A percentile compares a stretch with the other conserved stretches of the same genome.
Conservation (phyloP, 2,888 invertebrate genomes). For the Sceliomorpha sp. region DNA sequence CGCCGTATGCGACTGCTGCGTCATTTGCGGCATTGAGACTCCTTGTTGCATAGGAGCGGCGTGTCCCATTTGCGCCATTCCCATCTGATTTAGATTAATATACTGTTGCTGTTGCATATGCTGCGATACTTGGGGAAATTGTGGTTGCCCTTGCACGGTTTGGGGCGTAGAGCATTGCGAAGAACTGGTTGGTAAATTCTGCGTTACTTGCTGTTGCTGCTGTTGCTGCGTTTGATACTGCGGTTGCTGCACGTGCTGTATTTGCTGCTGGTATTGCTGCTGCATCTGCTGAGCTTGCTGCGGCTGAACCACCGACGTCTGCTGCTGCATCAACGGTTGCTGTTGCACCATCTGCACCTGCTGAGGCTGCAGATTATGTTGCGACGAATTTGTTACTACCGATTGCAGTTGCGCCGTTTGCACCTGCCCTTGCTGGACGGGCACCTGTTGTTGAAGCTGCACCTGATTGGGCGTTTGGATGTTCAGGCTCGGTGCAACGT, state of each 20-base stretch:
- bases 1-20: slow-evolving; percentile 65
- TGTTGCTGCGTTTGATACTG: slow-evolving; percentile 72
- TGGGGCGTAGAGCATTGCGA: slow-evolving; percentile 77
- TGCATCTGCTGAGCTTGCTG: slow-evolving; percentile 76
- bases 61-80: slow-evolving; percentile 82
- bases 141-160: slow-evolving; percentile 75
- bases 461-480: slow-evolving; percentile 49
- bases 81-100: slow-evolving; percentile 82
- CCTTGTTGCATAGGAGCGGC: slow-evolving; percentile 82
- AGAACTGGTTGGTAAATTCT: slow-evolving; percentile 68
- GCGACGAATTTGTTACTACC: slow-evolving; percentile 78
- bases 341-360: slow-evolving; percentile 79
- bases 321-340: slow-evolving; percentile 81
- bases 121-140: slow-evolving; percentile 72
- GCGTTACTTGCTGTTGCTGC: slow-evolving; percentile 68
- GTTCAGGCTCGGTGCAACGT: slow-evolving; percentile 50
- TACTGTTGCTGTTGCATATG: slow-evolving; percentile 80
- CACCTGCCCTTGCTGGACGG: slow-evolving; percentile 65
- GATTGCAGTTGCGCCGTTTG: slow-evolving; percentile 72
- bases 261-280: slow-evolving; percentile 65
- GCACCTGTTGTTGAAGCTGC: slow-evolving; percentile 51
- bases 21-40: slow-evolving; percentile 63
- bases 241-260: slow-evolving; percentile 74
- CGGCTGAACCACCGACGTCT: slow-evolving; percentile 72
- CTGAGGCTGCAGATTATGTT: slow-evolving; percentile 76